A percentile compares a stretch with the other conserved stretches of the same genome.
Conservation (phyloP, 2,888 invertebrate genomes). For the Erpobdella octoculata region DNA sequence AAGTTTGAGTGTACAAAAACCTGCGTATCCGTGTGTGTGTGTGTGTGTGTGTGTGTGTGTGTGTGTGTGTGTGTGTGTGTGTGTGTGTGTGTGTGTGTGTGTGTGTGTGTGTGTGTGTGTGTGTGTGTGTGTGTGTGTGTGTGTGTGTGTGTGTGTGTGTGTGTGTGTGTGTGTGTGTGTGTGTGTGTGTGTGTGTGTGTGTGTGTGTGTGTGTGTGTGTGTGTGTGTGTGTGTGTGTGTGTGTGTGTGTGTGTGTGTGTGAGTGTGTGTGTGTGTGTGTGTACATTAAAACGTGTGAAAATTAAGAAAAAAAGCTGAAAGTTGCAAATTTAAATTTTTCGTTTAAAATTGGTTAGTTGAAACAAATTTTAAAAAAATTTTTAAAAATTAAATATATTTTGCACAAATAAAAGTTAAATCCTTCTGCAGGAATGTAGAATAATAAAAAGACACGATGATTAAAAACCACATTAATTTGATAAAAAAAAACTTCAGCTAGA, state of each 20-base stretch:
- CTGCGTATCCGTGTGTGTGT: conserved; percentile 18
- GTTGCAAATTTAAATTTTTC: too few relatives aligned
- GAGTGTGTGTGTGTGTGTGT: too few relatives aligned
- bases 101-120: conserved; percentile 1
- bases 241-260: not conserved
- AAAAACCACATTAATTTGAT: too few relatives aligned
- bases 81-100: not conserved
- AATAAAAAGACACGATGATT: too few relatives aligned
- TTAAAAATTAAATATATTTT: too few relatives aligned
- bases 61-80: not conserved
- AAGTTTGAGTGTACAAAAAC: not conserved
- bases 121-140: conserved; percentile 24
- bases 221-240: not conserved
- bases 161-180: conserved; percentile 17
- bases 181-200: conserved; percentile 6
- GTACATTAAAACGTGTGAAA: too few relatives aligned
- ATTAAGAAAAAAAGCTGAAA: too few relatives aligned
- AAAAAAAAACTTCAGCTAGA: too few relatives aligned
- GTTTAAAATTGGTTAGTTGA: too few relatives aligned
- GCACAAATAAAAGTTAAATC: too few relatives aligned
- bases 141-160: not conserved
- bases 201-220: not conserved
- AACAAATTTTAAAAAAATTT: too few relatives aligned
- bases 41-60: conserved; percentile 8
- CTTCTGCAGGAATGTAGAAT: too few relatives aligned